Evolutionary conservation across 92 coral and sea anemone species (phyloP), one percentile per base, ranked within the genome.

Genomic region (Paramuricea clavata): DNA sequence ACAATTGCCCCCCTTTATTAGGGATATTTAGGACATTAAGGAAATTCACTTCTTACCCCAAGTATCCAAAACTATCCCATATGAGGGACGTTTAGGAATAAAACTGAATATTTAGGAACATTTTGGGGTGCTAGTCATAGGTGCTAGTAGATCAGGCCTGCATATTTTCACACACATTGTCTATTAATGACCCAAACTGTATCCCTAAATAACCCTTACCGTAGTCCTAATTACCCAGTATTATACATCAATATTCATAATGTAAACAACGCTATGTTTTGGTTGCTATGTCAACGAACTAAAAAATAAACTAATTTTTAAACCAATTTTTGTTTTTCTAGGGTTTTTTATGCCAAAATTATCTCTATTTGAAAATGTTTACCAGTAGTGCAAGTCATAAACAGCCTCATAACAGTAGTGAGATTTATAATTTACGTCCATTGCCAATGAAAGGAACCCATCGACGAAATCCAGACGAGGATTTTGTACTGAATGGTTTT

Each of bases 381-480:
- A 94, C 89, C 13, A 95, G 98, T 76, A 95, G 98, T 78, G 95
- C 90, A 94, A 82, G 89, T 22, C 92, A 84, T 74, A 92, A 90
- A 49, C 67, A 73, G 68, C 88, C 92, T 36, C 79, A 74, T 4
- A 90, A 87, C 9, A 72, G 86, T n/a, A 92, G 89, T 42, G 86
- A 95, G 35, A 83, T 91, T 32, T 92, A 81, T 43, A 94, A 91
- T 68, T 71, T 92, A 81, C 92, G 96, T 72, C 98, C 98, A 31
- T 70, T 94, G 42, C 98, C 98, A 0, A 89, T 93, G 56, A 92
- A 82, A 49, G 98, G 98, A 12, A 95, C 98, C 56, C 93, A 59
- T 52, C 90, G 92, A 69, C 91, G 98, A 49, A 95, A 95, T 77
- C 98, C 98, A 10, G 98, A 95, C 82, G 98, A 95, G 75, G 95